phyloP scores from a whole-genome alignment of 2,888 invertebrate genomes.

The Acleris cristana region DNA sequence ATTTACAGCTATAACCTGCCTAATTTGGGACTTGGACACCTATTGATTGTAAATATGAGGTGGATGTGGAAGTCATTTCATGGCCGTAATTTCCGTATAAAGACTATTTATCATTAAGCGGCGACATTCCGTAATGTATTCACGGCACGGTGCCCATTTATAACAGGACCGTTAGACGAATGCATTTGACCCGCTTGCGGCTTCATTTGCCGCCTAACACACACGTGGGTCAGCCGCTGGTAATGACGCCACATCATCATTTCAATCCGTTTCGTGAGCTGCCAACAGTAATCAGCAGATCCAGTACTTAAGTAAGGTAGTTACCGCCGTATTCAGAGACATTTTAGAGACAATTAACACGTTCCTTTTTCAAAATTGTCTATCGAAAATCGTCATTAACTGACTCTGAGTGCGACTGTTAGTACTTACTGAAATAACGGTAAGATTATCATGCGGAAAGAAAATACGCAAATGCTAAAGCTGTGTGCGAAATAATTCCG shows the following conservation, averaged over 20 bases:
- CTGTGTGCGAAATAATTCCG: slow-evolving; percentile 4
- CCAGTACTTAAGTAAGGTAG: background rate
- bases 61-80: slow-evolving; percentile 17
- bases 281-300: background rate
- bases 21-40: background rate
- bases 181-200: slow-evolving; percentile 73
- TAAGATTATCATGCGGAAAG: too few species aligned
- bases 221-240: slow-evolving; percentile 22
- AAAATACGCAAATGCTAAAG: background rate
- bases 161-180: slow-evolving; percentile 67
- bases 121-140: slow-evolving; percentile 54
- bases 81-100: slow-evolving; percentile 18
- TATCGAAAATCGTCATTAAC: too few species aligned
- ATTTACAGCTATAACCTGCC: too few species aligned
- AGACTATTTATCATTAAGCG: slow-evolving; percentile 31
- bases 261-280: background rate
- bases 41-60: background rate
- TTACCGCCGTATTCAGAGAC: background rate
- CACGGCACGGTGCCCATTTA: slow-evolving; percentile 62
- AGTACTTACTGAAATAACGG: background rate
- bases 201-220: slow-evolving; percentile 50
- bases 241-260: slow-evolving; percentile 13
- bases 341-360: too few species aligned
- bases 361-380: too few species aligned
- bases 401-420: too few species aligned